Percentiles rank a stretch among this genome's conserved stretches.
These are phyloP conservation scores for Globia sparganii DNA, from an alignment of 2,888 invertebrate genomes.

Conservation along the genomic window DNA sequence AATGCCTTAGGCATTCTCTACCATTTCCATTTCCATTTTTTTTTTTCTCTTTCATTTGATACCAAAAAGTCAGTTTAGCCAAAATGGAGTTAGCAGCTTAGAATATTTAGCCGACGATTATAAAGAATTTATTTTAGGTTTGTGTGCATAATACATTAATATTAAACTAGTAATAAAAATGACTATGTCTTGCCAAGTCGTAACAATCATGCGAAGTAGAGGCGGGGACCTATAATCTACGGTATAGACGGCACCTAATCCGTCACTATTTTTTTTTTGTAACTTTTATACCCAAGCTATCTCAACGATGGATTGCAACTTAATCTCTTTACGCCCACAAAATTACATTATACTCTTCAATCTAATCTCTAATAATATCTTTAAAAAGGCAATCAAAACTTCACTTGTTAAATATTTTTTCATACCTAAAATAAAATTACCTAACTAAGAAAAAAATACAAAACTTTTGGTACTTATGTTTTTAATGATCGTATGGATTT, in stretches of 20 bases:
- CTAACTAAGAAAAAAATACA: not conserved
- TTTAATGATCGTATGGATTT: not conserved
- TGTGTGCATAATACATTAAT: not conserved
- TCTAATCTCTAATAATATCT: not conserved
- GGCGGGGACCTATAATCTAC: not conserved
- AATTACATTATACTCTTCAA: constrained; percentile 9
- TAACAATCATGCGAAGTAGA: not conserved
- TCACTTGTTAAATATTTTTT: constrained; percentile 16
- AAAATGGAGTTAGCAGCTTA: no score
- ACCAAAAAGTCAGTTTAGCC: no score
- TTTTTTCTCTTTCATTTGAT: no score
- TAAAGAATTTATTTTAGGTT: no score
- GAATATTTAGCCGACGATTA: no score
- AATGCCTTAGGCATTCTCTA: no score
- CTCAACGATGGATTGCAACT: constrained; percentile 8
- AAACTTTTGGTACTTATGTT: not conserved
- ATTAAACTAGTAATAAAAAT: not conserved
- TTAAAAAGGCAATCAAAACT: constrained; percentile 24
- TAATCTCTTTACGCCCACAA: constrained; percentile 8
- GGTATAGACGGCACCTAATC: not conserved
- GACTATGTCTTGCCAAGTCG: not conserved
- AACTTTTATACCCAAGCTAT: not conserved
- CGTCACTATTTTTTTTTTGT: not conserved
- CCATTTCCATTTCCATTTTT: no score
- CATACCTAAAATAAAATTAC: constrained; percentile 8